Percentiles rank a stretch among this genome's conserved stretches.
Evolutionary conservation across 1,140 invertebrate species (phyloP).

Genomic region (Planococcus citri): DNA sequence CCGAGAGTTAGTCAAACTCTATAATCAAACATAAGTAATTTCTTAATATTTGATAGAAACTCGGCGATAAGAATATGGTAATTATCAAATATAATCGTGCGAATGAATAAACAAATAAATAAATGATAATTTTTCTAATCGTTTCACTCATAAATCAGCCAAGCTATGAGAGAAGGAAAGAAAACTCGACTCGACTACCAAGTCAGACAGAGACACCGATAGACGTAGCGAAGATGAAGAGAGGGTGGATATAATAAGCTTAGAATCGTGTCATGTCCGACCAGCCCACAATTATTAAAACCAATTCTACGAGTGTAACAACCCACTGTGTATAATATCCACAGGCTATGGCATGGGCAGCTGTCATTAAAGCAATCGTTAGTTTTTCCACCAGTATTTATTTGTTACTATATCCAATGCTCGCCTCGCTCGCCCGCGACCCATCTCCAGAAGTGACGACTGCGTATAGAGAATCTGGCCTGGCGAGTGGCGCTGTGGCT

Average conservation of each 20-base stretch:
- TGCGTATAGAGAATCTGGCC: neutral
- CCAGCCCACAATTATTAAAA: conserved; percentile 19
- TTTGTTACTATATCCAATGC: neutral
- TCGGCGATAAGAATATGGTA: conserved; percentile 7
- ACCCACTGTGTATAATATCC: conserved; percentile 6
- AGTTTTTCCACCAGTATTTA: conserved; percentile 7
- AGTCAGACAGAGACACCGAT: neutral
- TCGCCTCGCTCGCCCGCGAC: neutral
- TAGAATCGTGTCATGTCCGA: conserved; percentile 15
- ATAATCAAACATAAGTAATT: conserved; percentile 1
- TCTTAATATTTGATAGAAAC: neutral
- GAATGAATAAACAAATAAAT: conserved; percentile 13
- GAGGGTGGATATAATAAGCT: conserved; percentile 13
- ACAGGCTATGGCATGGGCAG: conserved; percentile 5
- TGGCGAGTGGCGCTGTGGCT: too few species aligned
- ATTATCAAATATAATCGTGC: conserved; percentile 14
- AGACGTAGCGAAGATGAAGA: neutral
- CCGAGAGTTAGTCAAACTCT: too few species aligned
- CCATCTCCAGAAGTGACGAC: neutral
- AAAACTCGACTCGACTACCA: neutral
- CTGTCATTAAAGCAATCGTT: conserved; percentile 3
- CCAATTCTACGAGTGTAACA: conserved; percentile 12
- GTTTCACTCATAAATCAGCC: conserved; percentile 11
- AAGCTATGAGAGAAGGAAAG: neutral
- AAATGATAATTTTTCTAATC: conserved; percentile 19